Conservation (phyloP, 2,113 vertebrate genomes). For the Himantopus leucocephalus region DNA sequence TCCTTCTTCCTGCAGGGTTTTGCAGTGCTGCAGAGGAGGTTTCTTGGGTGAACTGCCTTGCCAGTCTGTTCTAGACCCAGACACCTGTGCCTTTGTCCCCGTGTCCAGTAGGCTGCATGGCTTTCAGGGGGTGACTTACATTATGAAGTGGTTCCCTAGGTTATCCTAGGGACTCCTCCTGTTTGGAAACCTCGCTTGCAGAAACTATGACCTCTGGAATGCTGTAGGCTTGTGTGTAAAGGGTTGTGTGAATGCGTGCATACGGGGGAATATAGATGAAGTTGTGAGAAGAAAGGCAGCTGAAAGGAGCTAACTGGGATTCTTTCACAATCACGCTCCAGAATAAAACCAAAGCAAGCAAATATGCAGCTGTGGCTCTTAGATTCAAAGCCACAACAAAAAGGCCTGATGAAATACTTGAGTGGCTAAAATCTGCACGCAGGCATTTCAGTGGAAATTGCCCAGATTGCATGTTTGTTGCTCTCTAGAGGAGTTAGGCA, state of each 20-base stretch:
- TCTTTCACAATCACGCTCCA: constrained; percentile 57
- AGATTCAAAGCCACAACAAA: constrained; percentile 67
- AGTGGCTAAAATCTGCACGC: constrained; percentile 58
- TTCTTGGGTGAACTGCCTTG: neutral
- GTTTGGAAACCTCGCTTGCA: neutral
- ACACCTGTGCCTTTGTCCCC: neutral
- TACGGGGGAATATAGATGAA: neutral
- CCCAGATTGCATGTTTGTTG: constrained; percentile 45
- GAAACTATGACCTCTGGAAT: neutral
- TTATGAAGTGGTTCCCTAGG: neutral
- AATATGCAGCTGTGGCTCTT: constrained; percentile 69
- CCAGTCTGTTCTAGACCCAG: neutral
- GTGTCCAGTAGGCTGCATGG: accelerated
- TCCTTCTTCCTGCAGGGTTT: neutral
- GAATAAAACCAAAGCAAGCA: constrained; percentile 63
- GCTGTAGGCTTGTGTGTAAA: neutral
- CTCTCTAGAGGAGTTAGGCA: constrained; percentile 35
- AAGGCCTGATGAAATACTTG: constrained; percentile 70
- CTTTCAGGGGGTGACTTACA: neutral
- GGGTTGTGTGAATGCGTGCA: accelerated
- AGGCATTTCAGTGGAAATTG: constrained; percentile 67
- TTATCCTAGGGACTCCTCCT: neutral
- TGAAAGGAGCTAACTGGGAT: constrained; percentile 53
- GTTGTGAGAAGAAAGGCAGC: neutral
- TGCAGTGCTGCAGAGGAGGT: neutral